A percentile compares a stretch with the other conserved stretches of the same genome.
These are phyloP conservation scores for Opisthocomus hoazin DNA, from an alignment of 2,113 vertebrate genomes.

Conservation along the genomic window DNA sequence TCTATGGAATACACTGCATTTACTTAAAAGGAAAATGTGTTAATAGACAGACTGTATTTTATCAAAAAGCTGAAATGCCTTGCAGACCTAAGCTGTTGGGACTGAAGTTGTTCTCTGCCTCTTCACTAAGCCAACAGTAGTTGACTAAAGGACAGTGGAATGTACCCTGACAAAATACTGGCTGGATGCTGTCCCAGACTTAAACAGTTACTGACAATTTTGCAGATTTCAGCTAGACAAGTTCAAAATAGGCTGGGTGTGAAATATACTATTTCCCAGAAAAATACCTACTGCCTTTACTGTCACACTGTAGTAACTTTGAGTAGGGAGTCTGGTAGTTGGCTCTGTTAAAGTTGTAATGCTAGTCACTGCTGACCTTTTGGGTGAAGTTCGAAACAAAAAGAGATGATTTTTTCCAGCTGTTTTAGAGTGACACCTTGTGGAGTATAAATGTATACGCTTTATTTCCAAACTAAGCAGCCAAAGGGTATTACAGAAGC, in stretches of 20 bases:
- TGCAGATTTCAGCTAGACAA: background rate
- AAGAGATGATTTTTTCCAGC: background rate
- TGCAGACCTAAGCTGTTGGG: background rate
- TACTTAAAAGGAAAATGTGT: background rate
- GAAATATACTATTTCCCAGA: background rate
- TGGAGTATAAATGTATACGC: background rate
- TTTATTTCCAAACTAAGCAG: background rate
- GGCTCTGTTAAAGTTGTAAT: background rate
- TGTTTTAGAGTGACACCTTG: conserved; percentile 47
- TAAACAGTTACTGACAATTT: background rate
- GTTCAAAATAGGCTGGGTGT: background rate
- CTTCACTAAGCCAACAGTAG: background rate
- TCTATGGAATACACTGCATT: background rate
- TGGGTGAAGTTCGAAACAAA: background rate
- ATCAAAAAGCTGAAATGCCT: background rate
- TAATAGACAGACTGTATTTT: background rate
- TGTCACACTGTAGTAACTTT: background rate
- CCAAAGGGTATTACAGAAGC: background rate
- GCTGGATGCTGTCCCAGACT: background rate
- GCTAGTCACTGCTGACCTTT: background rate
- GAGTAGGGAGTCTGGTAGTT: background rate
- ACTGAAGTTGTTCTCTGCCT: background rate
- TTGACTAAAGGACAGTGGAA: background rate
- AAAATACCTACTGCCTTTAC: background rate
- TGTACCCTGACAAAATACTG: background rate